Base-by-base conservation (phyloP, 2,888 invertebrate species). In the Drosophila kanekoi region DNA sequence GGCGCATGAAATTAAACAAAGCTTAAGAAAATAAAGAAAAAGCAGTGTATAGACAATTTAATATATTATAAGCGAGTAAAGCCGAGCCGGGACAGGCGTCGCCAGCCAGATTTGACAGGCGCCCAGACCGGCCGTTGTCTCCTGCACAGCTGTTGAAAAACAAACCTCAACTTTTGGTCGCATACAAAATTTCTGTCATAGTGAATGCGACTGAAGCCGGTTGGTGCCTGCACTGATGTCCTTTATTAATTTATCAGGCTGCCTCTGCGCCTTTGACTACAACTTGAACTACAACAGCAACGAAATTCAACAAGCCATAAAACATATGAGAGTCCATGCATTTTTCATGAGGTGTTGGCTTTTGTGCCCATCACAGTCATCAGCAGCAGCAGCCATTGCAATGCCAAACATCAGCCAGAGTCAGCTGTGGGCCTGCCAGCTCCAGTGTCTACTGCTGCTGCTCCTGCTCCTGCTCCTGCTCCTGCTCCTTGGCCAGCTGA, bases 271-370 rank as follows among this genome's bases (percentile, higher is more conserved):
- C 83, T 83, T 83, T 87, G 83, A 77, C 82, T 79, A 85, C 82
- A 83, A 87, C 87, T 83, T 83, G 79, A 81, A 78, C 78, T 76
- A 82, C 81, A 77, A 68, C 65, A 54, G 72, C 77, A 76, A 76
- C 87, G 81, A 79, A 84, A 89, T 89, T 90, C 90, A 91, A 90
- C 91, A 91, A 88, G 86, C 90, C 87, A 88, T 90, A 90, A 89
- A 91, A 90, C 90, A 90, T 90, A 90, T 90, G 91, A 89, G 89
- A 68, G 78, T 52, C 76, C 80, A 89, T 91, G 90, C 91, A 91
- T 91, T 90, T 91, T 91, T 90, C 89, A 91, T 91, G 81, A 91
- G 91, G 83, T 90, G 89, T 69, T 90, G 89, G 89, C 90, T 90
- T 91, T 90, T 90, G 90, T 90, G 85, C 89, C 82, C 84, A 81